phyloP scores from a whole-genome alignment of 2,113 vertebrate species.

The Vulpes ferrilata region DNA sequence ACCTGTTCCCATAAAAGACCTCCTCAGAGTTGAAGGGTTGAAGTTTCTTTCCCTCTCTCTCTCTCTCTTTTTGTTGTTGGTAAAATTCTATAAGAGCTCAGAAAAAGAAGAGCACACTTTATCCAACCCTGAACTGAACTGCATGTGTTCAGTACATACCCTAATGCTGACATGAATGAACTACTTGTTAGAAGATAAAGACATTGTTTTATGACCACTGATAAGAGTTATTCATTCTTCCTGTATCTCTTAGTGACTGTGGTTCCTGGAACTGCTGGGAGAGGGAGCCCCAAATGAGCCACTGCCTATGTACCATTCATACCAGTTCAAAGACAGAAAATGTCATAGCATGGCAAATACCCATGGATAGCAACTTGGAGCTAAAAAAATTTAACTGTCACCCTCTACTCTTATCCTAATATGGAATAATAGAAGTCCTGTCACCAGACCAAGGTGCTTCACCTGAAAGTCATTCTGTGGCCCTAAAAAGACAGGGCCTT shows the following conservation, averaged over 20 bases:
- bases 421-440: not conserved
- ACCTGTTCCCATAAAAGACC: not conserved
- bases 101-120: not conserved
- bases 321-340: not conserved
- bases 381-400: not conserved
- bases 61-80: not conserved
- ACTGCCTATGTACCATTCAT: not conserved
- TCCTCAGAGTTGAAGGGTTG: not conserved
- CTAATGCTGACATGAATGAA: not conserved
- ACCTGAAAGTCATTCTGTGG: not conserved
- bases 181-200: constrained; percentile 33
- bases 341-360: not conserved
- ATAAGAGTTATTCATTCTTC: not conserved
- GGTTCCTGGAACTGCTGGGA: not conserved
- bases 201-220: not conserved
- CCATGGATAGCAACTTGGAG: not conserved
- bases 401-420: not conserved
- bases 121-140: not conserved
- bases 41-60: not conserved
- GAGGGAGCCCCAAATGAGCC: not conserved
- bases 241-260: not conserved
- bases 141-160: not conserved
- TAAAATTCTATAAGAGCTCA: not conserved
- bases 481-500: not conserved
- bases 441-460: not conserved